Conservation (phyloP, 2,113 vertebrate species). For the Mesembrinibis cayennensis region DNA sequence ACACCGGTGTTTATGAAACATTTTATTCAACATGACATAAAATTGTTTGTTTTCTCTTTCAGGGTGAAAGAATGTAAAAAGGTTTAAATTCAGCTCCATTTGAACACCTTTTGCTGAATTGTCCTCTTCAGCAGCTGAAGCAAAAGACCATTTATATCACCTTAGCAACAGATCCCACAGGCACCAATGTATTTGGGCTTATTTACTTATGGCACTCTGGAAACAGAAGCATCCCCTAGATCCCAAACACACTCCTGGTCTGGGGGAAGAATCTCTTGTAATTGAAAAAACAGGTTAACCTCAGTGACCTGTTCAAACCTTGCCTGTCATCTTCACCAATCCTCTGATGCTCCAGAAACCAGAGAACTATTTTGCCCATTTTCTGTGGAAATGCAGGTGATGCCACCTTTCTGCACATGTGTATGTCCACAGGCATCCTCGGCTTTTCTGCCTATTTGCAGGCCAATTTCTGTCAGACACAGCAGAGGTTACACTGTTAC, state of each 20-base stretch:
- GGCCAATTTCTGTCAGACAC: rapidly evolving
- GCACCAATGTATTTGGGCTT: neutral
- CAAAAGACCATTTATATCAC: neutral
- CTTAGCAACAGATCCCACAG: neutral
- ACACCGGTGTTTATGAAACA: neutral
- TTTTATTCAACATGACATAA: neutral
- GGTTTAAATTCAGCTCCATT: neutral
- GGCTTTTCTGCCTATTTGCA: neutral
- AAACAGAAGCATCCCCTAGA: neutral
- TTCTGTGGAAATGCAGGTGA: neutral
- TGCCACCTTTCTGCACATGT: rapidly evolving
- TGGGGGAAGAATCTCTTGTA: neutral
- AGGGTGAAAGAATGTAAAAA: neutral
- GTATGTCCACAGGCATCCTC: rapidly evolving
- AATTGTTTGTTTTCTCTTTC: neutral
- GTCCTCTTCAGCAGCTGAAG: neutral
- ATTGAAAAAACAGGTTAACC: rapidly evolving
- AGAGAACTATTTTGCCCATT: rapidly evolving
- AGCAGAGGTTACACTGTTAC: rapidly evolving
- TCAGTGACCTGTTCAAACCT: rapidly evolving
- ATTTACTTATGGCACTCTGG: neutral
- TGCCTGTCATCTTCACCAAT: rapidly evolving
- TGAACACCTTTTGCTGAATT: neutral
- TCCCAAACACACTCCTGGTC: neutral
- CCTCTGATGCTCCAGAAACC: neutral